phyloP scores from a whole-genome alignment of 2,888 invertebrate genomes.

The Branchipolynoe longqiensis region DNA sequence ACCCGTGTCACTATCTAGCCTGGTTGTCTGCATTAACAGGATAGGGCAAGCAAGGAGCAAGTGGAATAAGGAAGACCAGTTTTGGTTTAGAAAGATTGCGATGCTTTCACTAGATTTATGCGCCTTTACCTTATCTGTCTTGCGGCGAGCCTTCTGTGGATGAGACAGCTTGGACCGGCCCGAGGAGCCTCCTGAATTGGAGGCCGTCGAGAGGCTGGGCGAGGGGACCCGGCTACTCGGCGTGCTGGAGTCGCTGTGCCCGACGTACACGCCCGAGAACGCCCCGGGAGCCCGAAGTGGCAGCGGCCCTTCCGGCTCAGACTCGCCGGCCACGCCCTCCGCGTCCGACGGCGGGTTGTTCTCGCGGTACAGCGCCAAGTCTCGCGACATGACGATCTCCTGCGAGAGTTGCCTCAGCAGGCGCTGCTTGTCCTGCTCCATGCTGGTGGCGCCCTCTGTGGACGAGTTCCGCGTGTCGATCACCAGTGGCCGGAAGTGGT shows the following conservation, averaged over 20 bases:
- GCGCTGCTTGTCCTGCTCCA: slow-evolving; percentile 43
- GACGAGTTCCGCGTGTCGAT: slow-evolving; percentile 38
- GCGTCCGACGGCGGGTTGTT: slow-evolving; percentile 39
- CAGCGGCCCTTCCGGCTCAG: not conserved
- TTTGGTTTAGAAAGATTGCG: too few species aligned
- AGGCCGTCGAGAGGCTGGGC: not conserved
- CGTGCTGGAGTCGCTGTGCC: slow-evolving; percentile 19
- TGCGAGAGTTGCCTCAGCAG: slow-evolving; percentile 29
- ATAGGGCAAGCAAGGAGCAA: too few species aligned
- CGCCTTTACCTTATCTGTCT: slow-evolving; percentile 69
- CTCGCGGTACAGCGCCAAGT: slow-evolving; percentile 37
- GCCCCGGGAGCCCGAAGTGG: not conserved
- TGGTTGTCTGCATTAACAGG: too few species aligned
- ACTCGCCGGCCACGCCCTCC: not conserved
- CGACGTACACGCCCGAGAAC: not conserved
- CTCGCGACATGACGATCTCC: too few species aligned
- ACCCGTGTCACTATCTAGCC: too few species aligned
- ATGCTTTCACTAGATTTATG: too few species aligned
- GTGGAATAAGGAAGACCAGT: too few species aligned
- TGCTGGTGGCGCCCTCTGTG: not conserved
- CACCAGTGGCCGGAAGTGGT: slow-evolving; percentile 55
- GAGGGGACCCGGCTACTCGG: slow-evolving; percentile 37
- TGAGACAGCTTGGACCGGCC: slow-evolving; percentile 25
- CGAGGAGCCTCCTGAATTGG: slow-evolving; percentile 7
- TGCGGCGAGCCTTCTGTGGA: slow-evolving; percentile 67